phyloP scores from a whole-genome alignment of 2,113 vertebrate species.

The Phyllopteryx taeniolatus region DNA sequence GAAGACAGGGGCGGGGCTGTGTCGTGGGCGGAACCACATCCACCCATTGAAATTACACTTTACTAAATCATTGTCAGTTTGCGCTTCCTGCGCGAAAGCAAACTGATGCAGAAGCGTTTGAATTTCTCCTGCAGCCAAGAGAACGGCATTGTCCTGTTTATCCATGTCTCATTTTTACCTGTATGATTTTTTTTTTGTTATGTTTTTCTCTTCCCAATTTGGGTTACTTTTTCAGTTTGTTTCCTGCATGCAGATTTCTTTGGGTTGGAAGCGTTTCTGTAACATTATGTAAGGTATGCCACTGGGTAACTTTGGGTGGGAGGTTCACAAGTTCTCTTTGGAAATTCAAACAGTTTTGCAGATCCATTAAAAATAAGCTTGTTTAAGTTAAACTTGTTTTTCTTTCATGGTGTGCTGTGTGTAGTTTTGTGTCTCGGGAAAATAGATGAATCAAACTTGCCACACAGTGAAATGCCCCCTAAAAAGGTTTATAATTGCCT shows the following conservation, averaged over 20 bases:
- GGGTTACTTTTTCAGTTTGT: slow-evolving; percentile 19
- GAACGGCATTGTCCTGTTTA: slow-evolving; percentile 69
- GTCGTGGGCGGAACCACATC: slow-evolving; percentile 67
- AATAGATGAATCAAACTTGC: not conserved
- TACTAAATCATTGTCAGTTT: slow-evolving; percentile 56
- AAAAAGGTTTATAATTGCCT: no score
- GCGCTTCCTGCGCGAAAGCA: slow-evolving; percentile 27
- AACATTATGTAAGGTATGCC: slow-evolving; percentile 70
- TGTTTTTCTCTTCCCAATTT: slow-evolving; percentile 27
- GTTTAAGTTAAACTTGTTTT: slow-evolving; percentile 76
- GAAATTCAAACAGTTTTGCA: slow-evolving; percentile 81
- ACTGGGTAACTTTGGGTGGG: slow-evolving; percentile 68
- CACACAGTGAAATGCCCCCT: no score
- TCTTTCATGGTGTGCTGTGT: slow-evolving; percentile 48
- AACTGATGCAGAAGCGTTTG: slow-evolving; percentile 66
- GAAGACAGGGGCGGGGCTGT: slow-evolving; percentile 81
- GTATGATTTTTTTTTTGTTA: slow-evolving; percentile 39
- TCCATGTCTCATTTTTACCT: slow-evolving; percentile 64
- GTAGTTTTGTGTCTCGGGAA: slow-evolving; percentile 10
- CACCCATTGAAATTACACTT: slow-evolving; percentile 68
- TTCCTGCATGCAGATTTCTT: slow-evolving; percentile 76
- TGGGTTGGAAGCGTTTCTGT: slow-evolving; percentile 69
- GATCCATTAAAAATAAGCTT: slow-evolving; percentile 83
- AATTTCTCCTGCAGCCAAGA: slow-evolving; percentile 75
- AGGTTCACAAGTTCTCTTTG: slow-evolving; percentile 73